A percentile compares a stretch with the other conserved stretches of the same genome.
phyloP scores from a whole-genome alignment of 1,140 invertebrate genomes.

The Drosophila pallidifrons region DNA sequence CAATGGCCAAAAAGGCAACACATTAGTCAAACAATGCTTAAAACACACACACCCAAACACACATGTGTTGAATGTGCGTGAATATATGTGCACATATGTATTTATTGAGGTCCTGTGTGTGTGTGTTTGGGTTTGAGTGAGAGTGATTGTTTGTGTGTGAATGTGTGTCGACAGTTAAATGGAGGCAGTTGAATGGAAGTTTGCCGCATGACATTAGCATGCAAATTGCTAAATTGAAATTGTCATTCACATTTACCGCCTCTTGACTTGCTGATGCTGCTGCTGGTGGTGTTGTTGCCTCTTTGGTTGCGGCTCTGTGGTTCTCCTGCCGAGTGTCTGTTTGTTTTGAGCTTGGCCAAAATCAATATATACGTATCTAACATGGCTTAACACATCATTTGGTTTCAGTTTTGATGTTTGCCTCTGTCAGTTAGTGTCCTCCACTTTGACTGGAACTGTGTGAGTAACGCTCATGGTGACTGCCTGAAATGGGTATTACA shows the following conservation, averaged over 20 bases:
- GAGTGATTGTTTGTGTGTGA: neutral
- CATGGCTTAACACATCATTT: slow-evolving; percentile 61
- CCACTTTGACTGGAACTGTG: neutral
- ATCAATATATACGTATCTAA: slow-evolving; percentile 57
- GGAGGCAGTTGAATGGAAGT: slow-evolving; percentile 53
- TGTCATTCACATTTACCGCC: slow-evolving; percentile 76
- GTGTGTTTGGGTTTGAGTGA: neutral
- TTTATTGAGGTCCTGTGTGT: neutral
- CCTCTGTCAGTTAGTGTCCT: slow-evolving; percentile 46
- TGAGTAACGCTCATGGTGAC: neutral
- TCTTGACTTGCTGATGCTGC: slow-evolving; percentile 59
- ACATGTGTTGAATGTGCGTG: neutral
- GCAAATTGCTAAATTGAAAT: slow-evolving; percentile 82
- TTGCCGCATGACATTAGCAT: slow-evolving; percentile 72
- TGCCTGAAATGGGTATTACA: slow-evolving; percentile 31
- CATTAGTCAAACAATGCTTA: slow-evolving; percentile 71
- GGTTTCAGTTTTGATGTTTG: slow-evolving; percentile 28
- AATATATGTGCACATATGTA: neutral
- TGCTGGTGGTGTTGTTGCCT: neutral
- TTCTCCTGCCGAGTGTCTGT: slow-evolving; percentile 11
- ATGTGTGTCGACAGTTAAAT: slow-evolving; percentile 54
- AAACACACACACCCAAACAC: slow-evolving; percentile 3
- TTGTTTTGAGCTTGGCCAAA: slow-evolving; percentile 26
- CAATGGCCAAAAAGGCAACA: slow-evolving; percentile 43
- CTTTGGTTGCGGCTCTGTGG: neutral